Conservation (phyloP, 1,140 invertebrate species). For the Pseudoatta argentina region DNA sequence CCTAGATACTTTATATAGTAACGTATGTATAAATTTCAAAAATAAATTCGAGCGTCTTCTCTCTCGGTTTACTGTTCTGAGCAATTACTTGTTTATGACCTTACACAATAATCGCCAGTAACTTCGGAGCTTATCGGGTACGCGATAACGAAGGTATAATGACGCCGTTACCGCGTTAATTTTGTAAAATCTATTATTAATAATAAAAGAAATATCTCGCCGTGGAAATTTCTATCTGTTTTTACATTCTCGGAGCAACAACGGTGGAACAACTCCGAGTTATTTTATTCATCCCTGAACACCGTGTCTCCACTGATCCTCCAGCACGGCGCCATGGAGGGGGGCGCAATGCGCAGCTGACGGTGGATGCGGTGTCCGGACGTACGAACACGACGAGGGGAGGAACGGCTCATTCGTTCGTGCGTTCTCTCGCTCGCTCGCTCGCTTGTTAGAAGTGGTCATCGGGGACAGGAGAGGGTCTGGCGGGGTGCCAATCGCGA, state of each 20-base stretch:
- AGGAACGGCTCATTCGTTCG: constrained; percentile 10
- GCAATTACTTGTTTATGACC: constrained; percentile 3
- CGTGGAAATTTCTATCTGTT: not conserved
- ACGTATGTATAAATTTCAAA: not conserved
- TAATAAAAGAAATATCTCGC: not conserved
- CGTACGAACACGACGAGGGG: constrained; percentile 30
- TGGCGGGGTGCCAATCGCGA: constrained; percentile 52
- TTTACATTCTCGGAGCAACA: not conserved
- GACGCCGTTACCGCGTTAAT: not conserved
- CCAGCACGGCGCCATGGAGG: constrained; percentile 4
- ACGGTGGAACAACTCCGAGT: not conserved
- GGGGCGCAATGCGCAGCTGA: constrained; percentile 55
- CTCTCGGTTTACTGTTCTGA: not conserved
- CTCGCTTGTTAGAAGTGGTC: constrained; percentile 52
- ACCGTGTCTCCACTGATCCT: constrained; percentile 30
- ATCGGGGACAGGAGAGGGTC: constrained; percentile 34
- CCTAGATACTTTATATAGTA: too few species aligned
- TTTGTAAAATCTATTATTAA: not conserved
- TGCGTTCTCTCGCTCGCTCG: constrained; percentile 7
- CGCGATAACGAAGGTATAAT: not conserved
- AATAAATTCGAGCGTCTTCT: constrained; percentile 28
- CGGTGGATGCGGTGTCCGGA: constrained; percentile 46
- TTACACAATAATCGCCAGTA: not conserved
- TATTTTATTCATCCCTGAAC: constrained; percentile 55
- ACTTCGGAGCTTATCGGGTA: not conserved